Percentiles rank a stretch among this genome's conserved stretches.
These are phyloP conservation scores for Zaprionus lineosus DNA, from an alignment of 2,888 invertebrate genomes.

Conservation along the genomic window DNA sequence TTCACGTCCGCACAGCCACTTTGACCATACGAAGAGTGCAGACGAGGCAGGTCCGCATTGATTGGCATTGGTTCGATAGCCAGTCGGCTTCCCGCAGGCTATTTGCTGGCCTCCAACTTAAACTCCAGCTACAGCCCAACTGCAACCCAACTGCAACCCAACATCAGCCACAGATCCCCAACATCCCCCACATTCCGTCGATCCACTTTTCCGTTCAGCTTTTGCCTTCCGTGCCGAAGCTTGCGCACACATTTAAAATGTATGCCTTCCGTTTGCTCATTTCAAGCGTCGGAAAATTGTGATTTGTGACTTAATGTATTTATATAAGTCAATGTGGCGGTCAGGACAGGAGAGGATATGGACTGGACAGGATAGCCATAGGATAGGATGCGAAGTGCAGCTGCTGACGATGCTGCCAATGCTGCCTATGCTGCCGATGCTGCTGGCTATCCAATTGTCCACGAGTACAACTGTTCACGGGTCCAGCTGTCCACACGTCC, in stretches of 20 bases:
- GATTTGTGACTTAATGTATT: constrained; percentile 81
- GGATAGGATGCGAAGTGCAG: too few species aligned
- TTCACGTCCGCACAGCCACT: constrained; percentile 55
- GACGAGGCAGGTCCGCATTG: constrained; percentile 47
- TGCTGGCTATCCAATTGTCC: constrained; percentile 12
- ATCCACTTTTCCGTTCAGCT: constrained; percentile 3
- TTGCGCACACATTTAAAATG: constrained; percentile 69
- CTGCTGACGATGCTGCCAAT: too few species aligned
- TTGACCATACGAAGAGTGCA: constrained; percentile 44
- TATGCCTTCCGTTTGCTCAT: constrained; percentile 75
- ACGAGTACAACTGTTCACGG: too few species aligned
- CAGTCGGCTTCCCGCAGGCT: constrained; percentile 63
- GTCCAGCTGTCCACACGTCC: too few species aligned
- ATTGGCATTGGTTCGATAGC: constrained; percentile 70
- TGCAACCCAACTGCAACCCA: background rate
- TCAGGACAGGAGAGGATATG: background rate
- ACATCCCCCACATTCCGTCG: background rate
- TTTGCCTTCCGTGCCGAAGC: constrained; percentile 36
- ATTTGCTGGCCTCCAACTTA: constrained; percentile 42
- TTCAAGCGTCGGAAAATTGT: constrained; percentile 77
- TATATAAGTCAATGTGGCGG: constrained; percentile 67
- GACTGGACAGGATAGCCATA: constrained; percentile 2
- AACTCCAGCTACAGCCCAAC: too few species aligned
- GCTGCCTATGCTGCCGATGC: constrained; percentile 12
- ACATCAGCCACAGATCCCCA: background rate